Evolutionary conservation across 2,113 vertebrate genomes (phyloP).

Genomic region (Tachycineta bicolor): DNA sequence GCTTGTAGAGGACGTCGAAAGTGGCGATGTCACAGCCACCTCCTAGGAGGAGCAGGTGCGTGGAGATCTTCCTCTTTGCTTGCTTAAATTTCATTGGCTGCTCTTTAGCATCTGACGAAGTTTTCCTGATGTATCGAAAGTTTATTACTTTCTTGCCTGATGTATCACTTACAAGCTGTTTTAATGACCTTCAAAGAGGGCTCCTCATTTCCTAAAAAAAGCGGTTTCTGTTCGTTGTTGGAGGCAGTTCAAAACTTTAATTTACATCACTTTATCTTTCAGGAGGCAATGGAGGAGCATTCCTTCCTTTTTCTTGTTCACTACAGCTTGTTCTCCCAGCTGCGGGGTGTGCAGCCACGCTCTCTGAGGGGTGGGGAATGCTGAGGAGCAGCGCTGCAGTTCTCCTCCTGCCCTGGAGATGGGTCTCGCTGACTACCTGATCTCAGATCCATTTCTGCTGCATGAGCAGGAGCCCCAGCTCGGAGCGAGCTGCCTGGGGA

Average conservation of each 20-base stretch:
- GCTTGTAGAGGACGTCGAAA: background rate
- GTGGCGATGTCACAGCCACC: no score
- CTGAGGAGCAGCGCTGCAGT: background rate
- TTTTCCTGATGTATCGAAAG: background rate
- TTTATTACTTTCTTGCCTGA: background rate
- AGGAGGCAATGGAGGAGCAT: background rate
- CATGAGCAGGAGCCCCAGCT: fast-evolving
- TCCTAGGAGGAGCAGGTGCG: fast-evolving
- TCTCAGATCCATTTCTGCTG: fast-evolving
- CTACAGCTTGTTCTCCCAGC: background rate
- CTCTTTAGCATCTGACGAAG: fast-evolving
- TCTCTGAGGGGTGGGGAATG: fast-evolving
- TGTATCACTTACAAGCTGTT: background rate
- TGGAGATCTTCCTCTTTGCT: no score
- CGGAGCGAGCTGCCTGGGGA: background rate
- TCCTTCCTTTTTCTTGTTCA: background rate
- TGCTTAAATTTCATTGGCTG: no score
- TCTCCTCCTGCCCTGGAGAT: constrained; percentile 34
- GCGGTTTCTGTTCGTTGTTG: background rate
- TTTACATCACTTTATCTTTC: background rate
- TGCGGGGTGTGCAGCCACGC: fast-evolving
- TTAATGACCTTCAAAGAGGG: no score
- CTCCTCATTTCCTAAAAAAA: background rate
- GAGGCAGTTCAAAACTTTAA: background rate
- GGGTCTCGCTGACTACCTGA: background rate